Evolutionary conservation across 1,140 invertebrate genomes (phyloP), one percentile per base, ranked within the genome.

Genomic region (Drosophila erecta): DNA sequence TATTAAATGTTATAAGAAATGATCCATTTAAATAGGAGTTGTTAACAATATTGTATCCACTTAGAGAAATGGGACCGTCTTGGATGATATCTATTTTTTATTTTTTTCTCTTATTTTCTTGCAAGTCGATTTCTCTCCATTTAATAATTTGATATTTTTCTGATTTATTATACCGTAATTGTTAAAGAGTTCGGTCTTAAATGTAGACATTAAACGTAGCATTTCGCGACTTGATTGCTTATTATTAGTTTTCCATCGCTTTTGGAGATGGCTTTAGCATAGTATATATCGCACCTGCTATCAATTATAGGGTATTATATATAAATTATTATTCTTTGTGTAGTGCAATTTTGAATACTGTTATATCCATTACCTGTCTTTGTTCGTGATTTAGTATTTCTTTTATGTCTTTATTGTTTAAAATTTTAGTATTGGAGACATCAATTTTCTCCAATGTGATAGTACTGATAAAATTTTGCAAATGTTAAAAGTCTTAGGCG

Each of bases 31-130:
- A 37, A 3, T 47, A 7, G 11, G 41, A 17, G 5, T 35, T 15
- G n/a, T 47, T 58, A 10, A 57, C 27, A 46, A 46, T 35, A 37
- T 47, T 58, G n/a, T n/a, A n/a, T n/a, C n/a, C n/a, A n/a, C n/a
- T n/a, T n/a, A n/a, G n/a, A n/a, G n/a, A n/a, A n/a, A n/a, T n/a
- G n/a, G n/a, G n/a, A n/a, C n/a, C n/a, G n/a, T n/a, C n/a, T n/a
- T 56, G 37, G 6, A 56, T 27, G 3, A 27, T 27, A 14, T 41
- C n/a, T 24, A 3, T 40, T 40, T 14, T 15, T 54, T 40, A 15
- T 2, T 27, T 24, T 40, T 54, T 8, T 24, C 20, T 4, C 22
- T 4, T 4, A 24, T 4, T 24, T 24, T 22, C 22, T 10, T 43
- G 4, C 12, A 38, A n/a, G 3, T 3, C 0, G 14, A n/a, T 38